Evolutionary conservation across 1,140 invertebrate species (phyloP).

Genomic region (Telenomus remus): DNA sequence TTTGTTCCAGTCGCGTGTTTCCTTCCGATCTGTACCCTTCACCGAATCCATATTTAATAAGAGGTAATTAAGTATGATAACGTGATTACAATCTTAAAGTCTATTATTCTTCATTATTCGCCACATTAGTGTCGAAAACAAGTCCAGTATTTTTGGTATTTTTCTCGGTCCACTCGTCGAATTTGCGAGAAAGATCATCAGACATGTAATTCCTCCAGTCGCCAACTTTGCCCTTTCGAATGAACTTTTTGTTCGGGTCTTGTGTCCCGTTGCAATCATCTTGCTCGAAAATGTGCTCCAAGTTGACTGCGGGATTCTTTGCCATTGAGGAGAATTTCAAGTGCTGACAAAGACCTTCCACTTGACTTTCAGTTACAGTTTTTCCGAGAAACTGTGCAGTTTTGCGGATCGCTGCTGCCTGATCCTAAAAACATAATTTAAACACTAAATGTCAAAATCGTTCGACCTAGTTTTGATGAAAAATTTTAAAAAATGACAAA

Average conservation of each 20-base stretch:
- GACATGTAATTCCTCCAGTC: conserved; percentile 91
- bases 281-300: conserved; percentile 79
- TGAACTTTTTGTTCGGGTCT: conserved; percentile 80
- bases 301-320: conserved; percentile 85
- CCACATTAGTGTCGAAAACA: conserved; percentile 73
- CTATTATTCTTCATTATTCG: conserved; percentile 42
- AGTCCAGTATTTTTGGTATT: conserved; percentile 81
- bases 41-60: no score
- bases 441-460: no score
- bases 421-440: conserved; percentile 74
- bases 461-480: no score
- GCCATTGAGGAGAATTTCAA: conserved; percentile 89
- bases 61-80: no score
- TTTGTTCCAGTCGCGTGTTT: no score
- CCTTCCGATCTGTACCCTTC: no score
- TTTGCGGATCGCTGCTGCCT: conserved; percentile 78
- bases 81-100: neutral
- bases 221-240: conserved; percentile 87
- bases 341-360: conserved; percentile 82
- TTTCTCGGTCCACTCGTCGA: conserved; percentile 85
- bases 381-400: conserved; percentile 86
- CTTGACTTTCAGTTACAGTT: conserved; percentile 79
- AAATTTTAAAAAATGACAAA: neutral
- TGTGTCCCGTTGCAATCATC: conserved; percentile 70
- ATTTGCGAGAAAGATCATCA: conserved; percentile 80